A percentile compares a stretch with the other conserved stretches of the same genome.
These are phyloP conservation scores for Pseudococcus viburni DNA, from an alignment of 2,888 invertebrate species.

Conservation along the genomic window DNA sequence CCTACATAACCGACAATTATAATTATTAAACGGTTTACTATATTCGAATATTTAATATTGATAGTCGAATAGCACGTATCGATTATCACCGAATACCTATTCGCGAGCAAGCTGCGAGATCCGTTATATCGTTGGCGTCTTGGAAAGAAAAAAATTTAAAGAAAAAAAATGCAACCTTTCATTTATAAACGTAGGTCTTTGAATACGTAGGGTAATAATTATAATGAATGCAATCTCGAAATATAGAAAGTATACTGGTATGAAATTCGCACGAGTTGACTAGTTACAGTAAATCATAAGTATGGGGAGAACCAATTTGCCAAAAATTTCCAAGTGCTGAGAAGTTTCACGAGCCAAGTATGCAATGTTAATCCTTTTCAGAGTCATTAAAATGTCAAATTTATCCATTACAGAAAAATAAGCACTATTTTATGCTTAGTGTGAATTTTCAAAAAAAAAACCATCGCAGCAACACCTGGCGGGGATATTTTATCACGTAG, in stretches of 20 bases:
- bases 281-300: not conserved
- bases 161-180: not conserved
- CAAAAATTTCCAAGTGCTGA: not conserved
- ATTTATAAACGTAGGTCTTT: not conserved
- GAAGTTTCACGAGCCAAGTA: slow-evolving; percentile 1
- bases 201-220: not conserved
- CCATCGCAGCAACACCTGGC: too few relatives aligned
- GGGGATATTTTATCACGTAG: too few relatives aligned
- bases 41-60: not conserved
- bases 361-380: not conserved
- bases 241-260: not conserved
- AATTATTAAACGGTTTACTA: slow-evolving; percentile 18
- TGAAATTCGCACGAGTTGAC: not conserved
- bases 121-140: not conserved
- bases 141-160: not conserved
- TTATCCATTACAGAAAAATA: too few relatives aligned
- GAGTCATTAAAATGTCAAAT: not conserved
- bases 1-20: slow-evolving; percentile 19
- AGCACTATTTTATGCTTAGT: too few relatives aligned
- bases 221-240: not conserved
- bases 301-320: not conserved
- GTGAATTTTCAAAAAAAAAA: too few relatives aligned
- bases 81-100: too few relatives aligned
- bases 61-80: not conserved
- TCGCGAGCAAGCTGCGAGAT: not conserved